phyloP scores from a whole-genome alignment of 2,888 invertebrate species.

The Dendrolimus pini region DNA sequence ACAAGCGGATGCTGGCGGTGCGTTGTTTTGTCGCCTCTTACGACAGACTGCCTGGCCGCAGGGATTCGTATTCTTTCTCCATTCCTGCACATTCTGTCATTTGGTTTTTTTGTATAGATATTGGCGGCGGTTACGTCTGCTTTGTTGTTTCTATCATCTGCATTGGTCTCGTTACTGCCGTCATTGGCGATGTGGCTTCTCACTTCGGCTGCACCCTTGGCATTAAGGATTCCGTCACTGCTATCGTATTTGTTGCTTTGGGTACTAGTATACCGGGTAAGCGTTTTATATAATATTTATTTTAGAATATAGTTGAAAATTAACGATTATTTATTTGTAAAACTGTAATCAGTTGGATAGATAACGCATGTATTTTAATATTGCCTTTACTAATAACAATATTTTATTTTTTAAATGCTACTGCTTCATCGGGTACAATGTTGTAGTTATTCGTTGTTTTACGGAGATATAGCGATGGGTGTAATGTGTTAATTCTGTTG shows the following conservation, averaged over 20 bases:
- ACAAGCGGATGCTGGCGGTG: no score
- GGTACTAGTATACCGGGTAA: conserved; percentile 99
- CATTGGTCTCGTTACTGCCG: conserved; percentile 96
- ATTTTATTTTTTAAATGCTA: no score
- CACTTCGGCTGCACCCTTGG: conserved; percentile 98
- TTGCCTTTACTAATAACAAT: neutral
- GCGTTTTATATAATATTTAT: neutral
- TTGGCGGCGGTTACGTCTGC: conserved; percentile 95
- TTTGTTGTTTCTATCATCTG: conserved; percentile 94
- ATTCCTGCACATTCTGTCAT: no score
- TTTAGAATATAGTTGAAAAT: no score
- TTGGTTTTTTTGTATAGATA: conserved; percentile 76
- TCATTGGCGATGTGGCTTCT: conserved; percentile 98
- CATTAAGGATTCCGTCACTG: conserved; percentile 97
- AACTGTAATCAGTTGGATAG: neutral
- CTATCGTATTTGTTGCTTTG: conserved; percentile 97
- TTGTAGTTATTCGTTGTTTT: no score
- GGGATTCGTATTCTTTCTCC: no score
- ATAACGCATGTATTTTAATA: neutral
- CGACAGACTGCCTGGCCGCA: no score
- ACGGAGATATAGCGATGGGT: no score
- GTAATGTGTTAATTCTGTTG: no score
- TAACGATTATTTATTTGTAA: no score
- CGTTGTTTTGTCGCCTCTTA: no score
- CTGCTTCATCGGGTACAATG: no score